Conservation (phyloP, 2,113 vertebrate species). For the Mixornis gularis region DNA sequence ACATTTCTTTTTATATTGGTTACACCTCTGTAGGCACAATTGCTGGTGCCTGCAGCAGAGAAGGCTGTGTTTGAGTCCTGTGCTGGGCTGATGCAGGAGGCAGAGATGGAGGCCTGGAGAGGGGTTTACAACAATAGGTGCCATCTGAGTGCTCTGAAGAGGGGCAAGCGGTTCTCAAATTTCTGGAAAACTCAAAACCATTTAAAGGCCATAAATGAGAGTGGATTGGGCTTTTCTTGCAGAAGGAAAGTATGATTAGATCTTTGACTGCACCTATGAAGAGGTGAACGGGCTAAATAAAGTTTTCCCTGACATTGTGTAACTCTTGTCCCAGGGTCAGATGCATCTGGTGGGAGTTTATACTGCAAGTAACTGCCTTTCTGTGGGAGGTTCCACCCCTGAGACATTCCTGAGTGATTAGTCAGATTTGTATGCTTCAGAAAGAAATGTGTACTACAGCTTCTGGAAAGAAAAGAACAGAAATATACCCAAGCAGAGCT, state of each 20-base stretch:
- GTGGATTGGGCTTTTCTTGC: not conserved
- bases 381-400: slow-evolving; percentile 20
- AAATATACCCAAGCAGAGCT: not conserved
- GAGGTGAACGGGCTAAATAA: slow-evolving; percentile 76
- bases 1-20: not conserved
- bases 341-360: slow-evolving; percentile 3
- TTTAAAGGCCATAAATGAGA: not conserved
- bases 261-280: slow-evolving; percentile 72
- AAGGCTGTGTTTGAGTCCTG: not conserved
- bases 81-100: slow-evolving; percentile 70
- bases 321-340: not conserved
- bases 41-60: not conserved
- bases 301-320: not conserved
- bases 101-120: slow-evolving; percentile 73
- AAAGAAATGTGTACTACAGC: not conserved
- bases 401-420: slow-evolving; percentile 1
- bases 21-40: not conserved
- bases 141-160: slow-evolving; percentile 64
- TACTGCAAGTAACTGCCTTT: not conserved
- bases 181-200: not conserved
- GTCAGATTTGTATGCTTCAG: not conserved
- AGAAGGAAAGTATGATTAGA: slow-evolving; percentile 66
- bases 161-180: not conserved
- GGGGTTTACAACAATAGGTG: slow-evolving; percentile 70
- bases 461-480: not conserved